These are phyloP conservation scores for Diploscapter pachys DNA, from an alignment of 1,140 invertebrate species.

Conservation along the genomic window DNA sequence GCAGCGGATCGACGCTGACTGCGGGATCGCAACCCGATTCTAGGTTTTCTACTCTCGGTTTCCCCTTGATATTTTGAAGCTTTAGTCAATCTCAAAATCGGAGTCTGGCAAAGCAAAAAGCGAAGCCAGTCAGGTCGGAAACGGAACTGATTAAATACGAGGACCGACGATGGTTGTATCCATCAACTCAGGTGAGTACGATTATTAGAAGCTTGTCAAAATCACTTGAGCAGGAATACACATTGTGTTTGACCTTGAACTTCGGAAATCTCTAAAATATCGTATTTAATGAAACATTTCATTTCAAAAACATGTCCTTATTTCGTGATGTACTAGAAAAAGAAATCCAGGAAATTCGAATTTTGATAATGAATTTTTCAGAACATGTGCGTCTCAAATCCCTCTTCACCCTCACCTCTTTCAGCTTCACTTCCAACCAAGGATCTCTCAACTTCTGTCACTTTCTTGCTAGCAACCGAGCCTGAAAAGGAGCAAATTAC, in stretches of 20 bases:
- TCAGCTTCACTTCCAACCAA: constrained; percentile 19
- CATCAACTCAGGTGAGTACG: constrained; percentile 17
- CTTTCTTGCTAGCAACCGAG: constrained; percentile 1
- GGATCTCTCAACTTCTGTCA: constrained; percentile 7
- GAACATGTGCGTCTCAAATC: constrained; percentile 19
- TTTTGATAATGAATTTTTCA: neutral
- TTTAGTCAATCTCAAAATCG: neutral
- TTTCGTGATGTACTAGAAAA: too few relatives aligned
- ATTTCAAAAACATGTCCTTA: too few relatives aligned
- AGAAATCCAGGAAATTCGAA: too few relatives aligned
- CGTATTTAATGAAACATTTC: too few relatives aligned
- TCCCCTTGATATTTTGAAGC: neutral
- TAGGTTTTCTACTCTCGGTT: neutral
- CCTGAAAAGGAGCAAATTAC: neutral
- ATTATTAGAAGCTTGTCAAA: neutral
- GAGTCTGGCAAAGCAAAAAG: constrained; percentile 8
- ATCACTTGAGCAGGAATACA: neutral
- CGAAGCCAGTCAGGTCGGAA: constrained; percentile 22
- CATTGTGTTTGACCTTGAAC: neutral
- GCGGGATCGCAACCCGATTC: too few relatives aligned
- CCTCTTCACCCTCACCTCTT: constrained; percentile 18
- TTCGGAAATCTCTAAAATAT: neutral
- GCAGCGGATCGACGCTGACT: too few relatives aligned
- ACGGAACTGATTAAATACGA: constrained; percentile 28
- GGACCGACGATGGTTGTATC: constrained; percentile 26